Conservation (phyloP, 2,888 invertebrate species). For the Drosophila macrospina region DNA sequence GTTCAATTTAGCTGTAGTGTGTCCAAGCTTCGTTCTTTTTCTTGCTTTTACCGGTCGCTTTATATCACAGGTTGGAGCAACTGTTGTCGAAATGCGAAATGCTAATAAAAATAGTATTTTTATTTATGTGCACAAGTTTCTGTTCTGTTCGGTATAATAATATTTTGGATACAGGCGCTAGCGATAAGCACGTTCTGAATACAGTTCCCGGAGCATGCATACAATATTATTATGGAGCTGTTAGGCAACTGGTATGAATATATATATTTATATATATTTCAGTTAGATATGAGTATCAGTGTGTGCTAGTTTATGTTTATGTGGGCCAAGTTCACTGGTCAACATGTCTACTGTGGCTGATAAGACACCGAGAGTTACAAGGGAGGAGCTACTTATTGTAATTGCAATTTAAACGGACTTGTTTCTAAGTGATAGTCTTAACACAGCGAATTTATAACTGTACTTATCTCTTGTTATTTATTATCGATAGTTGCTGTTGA, state of each 20-base stretch:
- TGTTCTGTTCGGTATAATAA: conserved; percentile 21
- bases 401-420: conserved; percentile 13
- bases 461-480: no score
- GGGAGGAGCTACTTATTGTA: background rate
- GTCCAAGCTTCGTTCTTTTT: conserved; percentile 20
- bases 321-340: conserved; percentile 55
- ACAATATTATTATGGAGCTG: conserved; percentile 19
- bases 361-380: conserved; percentile 14
- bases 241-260: background rate
- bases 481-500: background rate
- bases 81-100: conserved; percentile 29
- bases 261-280: conserved; percentile 24
- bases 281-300: conserved; percentile 32
- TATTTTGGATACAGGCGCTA: conserved; percentile 32
- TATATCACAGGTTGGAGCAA: conserved; percentile 18
- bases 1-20: conserved; percentile 10
- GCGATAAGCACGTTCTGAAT: conserved; percentile 61
- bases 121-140: conserved; percentile 35
- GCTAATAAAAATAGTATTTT: conserved; percentile 55
- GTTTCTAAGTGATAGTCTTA: background rate
- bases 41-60: conserved; percentile 10
- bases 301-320: conserved; percentile 10
- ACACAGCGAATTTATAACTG: no score
- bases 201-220: conserved; percentile 20
- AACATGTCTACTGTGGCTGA: conserved; percentile 23